Conservation (phyloP, 2,113 vertebrate species). For the Engraulis encrasicolus region DNA sequence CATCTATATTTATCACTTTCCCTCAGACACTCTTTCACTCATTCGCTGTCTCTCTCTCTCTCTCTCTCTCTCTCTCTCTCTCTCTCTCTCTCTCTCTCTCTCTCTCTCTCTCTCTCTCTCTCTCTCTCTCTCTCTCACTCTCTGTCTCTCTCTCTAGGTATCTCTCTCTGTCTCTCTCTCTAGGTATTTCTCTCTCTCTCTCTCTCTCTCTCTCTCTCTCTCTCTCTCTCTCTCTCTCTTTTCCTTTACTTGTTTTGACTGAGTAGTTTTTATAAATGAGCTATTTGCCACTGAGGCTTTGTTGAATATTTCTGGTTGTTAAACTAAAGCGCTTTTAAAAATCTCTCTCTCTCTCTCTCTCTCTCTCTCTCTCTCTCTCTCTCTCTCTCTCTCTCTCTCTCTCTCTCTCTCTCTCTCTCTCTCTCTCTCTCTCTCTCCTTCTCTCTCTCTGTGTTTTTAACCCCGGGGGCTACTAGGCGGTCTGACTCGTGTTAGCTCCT, state of each 20-base stretch:
- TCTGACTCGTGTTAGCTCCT: neutral
- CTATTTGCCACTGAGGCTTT: no score
- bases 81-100: no score
- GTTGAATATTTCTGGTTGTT: no score
- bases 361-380: neutral
- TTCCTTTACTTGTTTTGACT: no score
- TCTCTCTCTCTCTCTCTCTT: neutral
- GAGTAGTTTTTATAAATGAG: no score
- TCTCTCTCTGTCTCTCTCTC: no score
- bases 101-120: neutral
- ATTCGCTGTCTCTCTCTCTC: no score
- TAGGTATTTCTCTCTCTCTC: neutral
- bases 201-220: neutral
- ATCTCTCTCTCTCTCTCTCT: neutral
- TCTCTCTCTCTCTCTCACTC: neutral
- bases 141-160: neutral
- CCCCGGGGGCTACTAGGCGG: neutral
- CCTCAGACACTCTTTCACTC: no score
- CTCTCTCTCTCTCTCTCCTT: neutral
- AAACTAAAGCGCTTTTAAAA: no score
- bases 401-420: neutral
- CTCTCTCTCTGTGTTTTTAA: neutral
- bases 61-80: no score
- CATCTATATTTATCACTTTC: neutral
- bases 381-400: neutral